Evolutionary conservation across 2,113 vertebrate genomes (phyloP).

Genomic region (Pseudolaguvia tuberculata): DNA sequence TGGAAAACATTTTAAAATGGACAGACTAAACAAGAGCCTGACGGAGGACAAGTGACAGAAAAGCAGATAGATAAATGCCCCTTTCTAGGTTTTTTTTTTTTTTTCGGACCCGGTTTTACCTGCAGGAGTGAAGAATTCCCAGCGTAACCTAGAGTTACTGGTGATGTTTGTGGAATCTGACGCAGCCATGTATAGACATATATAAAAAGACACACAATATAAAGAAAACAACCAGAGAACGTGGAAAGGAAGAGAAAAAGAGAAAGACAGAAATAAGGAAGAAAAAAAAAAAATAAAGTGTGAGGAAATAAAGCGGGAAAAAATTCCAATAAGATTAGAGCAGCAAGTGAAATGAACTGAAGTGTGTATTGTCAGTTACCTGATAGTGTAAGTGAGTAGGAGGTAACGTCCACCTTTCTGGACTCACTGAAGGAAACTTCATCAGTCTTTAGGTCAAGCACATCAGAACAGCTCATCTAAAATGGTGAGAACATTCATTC

Average conservation of each 20-base stretch:
- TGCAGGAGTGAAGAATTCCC: conserved; percentile 79
- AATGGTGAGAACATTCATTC: too few relatives aligned
- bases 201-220: not conserved
- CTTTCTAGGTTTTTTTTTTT: too few relatives aligned
- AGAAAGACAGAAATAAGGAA: conserved; percentile 22
- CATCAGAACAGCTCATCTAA: conserved; percentile 48
- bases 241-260: not conserved
- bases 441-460: conserved; percentile 33
- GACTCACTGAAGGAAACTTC: conserved; percentile 36
- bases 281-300: conserved; percentile 18
- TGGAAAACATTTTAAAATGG: not conserved
- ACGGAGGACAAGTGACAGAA: conserved; percentile 24
- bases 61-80: not conserved
- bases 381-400: conserved; percentile 56
- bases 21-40: conserved; percentile 17
- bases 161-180: conserved; percentile 53
- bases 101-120: conserved; percentile 65
- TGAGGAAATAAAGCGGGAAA: not conserved
- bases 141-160: conserved; percentile 74
- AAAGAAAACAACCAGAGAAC: conserved; percentile 7
- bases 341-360: not conserved
- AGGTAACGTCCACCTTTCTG: conserved; percentile 37
- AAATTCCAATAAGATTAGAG: not conserved
- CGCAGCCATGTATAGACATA: not conserved
- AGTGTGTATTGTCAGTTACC: conserved; percentile 58